Evolutionary conservation across 2,113 vertebrate genomes (phyloP), one percentile per base, ranked within the genome.

Genomic region (Corynorhinus townsendii): DNA sequence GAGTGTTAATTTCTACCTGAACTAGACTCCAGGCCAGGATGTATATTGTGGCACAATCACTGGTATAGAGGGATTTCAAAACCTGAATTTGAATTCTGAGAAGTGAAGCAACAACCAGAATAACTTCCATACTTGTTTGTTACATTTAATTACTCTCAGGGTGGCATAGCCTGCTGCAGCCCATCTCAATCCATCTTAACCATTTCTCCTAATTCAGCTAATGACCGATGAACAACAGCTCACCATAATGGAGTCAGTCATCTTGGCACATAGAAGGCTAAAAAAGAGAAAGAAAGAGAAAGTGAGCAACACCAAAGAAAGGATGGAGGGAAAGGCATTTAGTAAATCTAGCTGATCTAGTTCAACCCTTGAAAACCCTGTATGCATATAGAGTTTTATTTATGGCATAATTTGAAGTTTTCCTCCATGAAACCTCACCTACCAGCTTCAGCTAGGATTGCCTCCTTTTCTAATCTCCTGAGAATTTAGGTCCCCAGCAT

Each of bases 141-240:
- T 89, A 69, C 30, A 26, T 77, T 76, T 92, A 91, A 92, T 94
- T 86, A 64, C 19, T 93, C 73, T 89, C 56, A 26, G 11, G 38
- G n/a, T 90, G 30, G 16, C 26, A 69, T 24, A 5, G 11, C 15
- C 15, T 79, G 24, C 66, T 89, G 38, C 45, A 69, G 19, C 80
- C 62, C 8, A 16, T 45, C 17, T 72, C 64, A 90, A 56, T 83
- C n/a, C 26, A 71, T 47, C 71, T 92, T 83, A 87, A 54, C 10
- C 47, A 5, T 14, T 94, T 87, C 14, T 93, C 85, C 72, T 28
- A 79, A 77, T 43, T 11, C 26, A 85, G 0, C 5, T 81, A 43
- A 95, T 26, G 47, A 17, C 93, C 96, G 93, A 28, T 12, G 90
- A 97, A 66, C 0, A 47, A 3, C 40, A 5, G 4, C 22, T 43